Conservation (phyloP, 2,113 vertebrate genomes). For the Gallinago media region DNA sequence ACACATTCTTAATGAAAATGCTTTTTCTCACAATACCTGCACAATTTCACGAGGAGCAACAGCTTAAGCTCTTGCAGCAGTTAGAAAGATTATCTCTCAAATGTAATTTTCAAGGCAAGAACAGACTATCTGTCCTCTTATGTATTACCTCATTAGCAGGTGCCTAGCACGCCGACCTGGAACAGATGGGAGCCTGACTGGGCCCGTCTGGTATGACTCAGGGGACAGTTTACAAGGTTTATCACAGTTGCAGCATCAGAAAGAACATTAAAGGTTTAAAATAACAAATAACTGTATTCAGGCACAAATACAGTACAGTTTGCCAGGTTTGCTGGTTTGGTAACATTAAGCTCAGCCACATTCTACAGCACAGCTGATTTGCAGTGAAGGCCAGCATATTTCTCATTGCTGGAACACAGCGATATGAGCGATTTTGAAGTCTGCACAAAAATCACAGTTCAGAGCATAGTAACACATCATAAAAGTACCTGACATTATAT, state of each 20-base stretch:
- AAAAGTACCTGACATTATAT: background rate
- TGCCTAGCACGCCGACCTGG: background rate
- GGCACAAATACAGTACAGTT: background rate
- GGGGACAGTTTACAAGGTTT: background rate
- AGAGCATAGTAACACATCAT: background rate
- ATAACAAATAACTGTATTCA: background rate
- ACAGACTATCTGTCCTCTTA: background rate
- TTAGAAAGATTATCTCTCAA: background rate
- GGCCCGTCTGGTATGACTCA: background rate
- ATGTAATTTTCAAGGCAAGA: slow-evolving; percentile 1
- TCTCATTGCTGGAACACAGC: background rate
- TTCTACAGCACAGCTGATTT: background rate
- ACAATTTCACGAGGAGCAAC: background rate
- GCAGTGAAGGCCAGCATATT: background rate
- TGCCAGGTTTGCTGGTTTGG: background rate
- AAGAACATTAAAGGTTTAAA: background rate
- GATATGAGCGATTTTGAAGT: background rate
- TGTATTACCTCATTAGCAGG: background rate
- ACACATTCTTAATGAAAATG: background rate
- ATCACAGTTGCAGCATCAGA: background rate
- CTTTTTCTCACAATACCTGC: background rate
- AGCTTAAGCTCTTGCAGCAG: background rate
- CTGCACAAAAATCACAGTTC: background rate
- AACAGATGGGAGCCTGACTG: background rate
- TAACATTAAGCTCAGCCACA: background rate